A percentile compares a stretch with the other conserved stretches of the same genome.
Conservation (phyloP, 2,888 invertebrate species). For the Leptopterna dolabrata region DNA sequence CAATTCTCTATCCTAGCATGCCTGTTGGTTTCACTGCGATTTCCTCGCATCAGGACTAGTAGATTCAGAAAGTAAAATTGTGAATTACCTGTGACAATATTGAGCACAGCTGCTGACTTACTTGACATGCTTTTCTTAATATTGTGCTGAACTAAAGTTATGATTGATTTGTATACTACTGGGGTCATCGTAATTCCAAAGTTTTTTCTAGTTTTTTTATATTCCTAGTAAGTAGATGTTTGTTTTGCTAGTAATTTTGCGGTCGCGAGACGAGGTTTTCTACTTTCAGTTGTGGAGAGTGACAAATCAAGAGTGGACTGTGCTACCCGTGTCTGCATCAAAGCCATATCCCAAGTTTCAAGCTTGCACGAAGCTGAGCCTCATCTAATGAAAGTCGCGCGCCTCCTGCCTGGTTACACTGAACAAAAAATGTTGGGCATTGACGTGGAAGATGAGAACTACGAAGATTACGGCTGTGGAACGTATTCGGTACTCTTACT, state of each 20-base stretch:
- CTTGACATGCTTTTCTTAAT: too few relatives aligned
- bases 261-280: conserved; percentile 47
- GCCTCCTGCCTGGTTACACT: conserved; percentile 72
- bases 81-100: too few relatives aligned
- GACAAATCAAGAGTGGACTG: not conserved
- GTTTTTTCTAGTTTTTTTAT: too few relatives aligned
- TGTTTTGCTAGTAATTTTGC: conserved; percentile 30
- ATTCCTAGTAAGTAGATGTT: too few relatives aligned
- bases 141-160: too few relatives aligned
- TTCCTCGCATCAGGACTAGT: too few relatives aligned
- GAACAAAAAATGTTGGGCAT: conserved; percentile 74
- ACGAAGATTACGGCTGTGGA: conserved; percentile 6
- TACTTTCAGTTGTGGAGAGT: conserved; percentile 40
- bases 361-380: conserved; percentile 37
- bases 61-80: too few relatives aligned
- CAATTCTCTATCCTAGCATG: too few relatives aligned
- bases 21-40: too few relatives aligned
- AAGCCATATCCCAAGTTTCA: not conserved
- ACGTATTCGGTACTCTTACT: conserved; percentile 54
- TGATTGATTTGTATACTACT: too few relatives aligned
- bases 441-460: conserved; percentile 67
- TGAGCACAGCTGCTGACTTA: too few relatives aligned
- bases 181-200: too few relatives aligned
- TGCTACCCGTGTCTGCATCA: conserved; percentile 16
- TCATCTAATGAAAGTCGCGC: not conserved